phyloP scores from a whole-genome alignment of 2,113 vertebrate species.

The Poeciliopsis retropinna region DNA sequence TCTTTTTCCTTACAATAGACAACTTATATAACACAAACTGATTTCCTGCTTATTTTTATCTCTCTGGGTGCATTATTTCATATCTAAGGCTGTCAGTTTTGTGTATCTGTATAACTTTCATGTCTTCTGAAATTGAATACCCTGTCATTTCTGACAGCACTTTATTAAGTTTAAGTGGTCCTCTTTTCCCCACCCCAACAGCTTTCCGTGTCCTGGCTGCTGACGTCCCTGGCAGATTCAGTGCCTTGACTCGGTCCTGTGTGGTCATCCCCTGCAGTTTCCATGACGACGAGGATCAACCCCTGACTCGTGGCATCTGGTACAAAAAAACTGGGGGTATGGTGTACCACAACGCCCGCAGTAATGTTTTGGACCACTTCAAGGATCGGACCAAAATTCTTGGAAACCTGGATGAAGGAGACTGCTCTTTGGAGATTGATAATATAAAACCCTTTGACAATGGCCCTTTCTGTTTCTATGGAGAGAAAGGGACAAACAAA shows the following conservation, averaged over 20 bases:
- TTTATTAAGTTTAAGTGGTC: neutral
- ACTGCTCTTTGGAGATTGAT: conserved; percentile 72
- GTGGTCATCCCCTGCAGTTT: conserved; percentile 75
- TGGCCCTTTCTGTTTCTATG: conserved; percentile 71
- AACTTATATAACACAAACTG: neutral
- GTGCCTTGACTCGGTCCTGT: conserved; percentile 60
- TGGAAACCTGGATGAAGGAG: conserved; percentile 45
- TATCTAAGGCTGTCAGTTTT: neutral
- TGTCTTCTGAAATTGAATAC: neutral
- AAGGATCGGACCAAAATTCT: conserved; percentile 62
- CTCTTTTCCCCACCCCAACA: conserved; percentile 15
- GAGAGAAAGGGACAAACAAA: conserved; percentile 33
- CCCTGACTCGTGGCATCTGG: conserved; percentile 54
- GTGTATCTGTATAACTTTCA: neutral
- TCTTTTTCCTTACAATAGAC: neutral
- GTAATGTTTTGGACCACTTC: conserved; percentile 56
- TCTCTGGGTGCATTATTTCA: neutral
- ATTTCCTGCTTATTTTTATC: neutral
- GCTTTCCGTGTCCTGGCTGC: conserved; percentile 24
- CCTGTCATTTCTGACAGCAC: neutral
- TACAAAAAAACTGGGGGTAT: conserved; percentile 26
- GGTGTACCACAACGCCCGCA: conserved; percentile 57
- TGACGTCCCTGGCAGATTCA: conserved; percentile 55
- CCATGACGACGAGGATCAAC: neutral
- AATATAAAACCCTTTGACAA: conserved; percentile 72